Conservation (phyloP, 2,797 vertebrate genomes). For the Graptemys geographica region DNA sequence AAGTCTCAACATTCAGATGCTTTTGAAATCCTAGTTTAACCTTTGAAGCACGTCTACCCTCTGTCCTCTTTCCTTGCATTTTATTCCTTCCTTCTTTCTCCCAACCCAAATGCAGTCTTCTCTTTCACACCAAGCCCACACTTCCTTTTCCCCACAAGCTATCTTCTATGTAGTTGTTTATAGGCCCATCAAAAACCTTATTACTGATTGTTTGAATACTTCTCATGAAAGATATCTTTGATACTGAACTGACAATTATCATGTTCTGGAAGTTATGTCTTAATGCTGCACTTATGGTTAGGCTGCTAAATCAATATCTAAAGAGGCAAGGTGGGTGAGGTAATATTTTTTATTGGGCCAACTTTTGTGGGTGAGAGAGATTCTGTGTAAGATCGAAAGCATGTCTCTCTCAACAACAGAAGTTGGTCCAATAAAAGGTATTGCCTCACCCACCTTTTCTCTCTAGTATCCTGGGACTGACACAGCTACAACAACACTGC, state of each 20-base stretch:
- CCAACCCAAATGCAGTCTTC: not conserved
- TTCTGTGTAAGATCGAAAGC: not conserved
- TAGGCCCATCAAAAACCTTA: not conserved
- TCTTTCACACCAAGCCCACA: not conserved
- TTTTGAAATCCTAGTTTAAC: not conserved
- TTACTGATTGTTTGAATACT: not conserved
- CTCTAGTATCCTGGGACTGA: not conserved
- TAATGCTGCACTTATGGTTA: not conserved
- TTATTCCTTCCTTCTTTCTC: not conserved
- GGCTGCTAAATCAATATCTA: not conserved
- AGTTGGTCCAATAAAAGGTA: not conserved
- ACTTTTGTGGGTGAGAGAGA: not conserved
- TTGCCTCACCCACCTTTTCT: not conserved
- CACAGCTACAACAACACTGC: not conserved
- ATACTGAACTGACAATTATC: not conserved
- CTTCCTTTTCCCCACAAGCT: not conserved
- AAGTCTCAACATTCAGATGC: accelerated
- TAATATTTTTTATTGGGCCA: not conserved
- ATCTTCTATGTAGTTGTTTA: not conserved
- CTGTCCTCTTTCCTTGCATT: not conserved
- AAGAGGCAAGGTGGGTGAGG: not conserved
- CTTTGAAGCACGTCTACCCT: not conserved
- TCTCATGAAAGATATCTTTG: accelerated
- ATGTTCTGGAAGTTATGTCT: not conserved
- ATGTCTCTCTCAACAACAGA: not conserved